Percentiles rank a stretch among this genome's conserved stretches.
Evolutionary conservation across 2,888 invertebrate species (phyloP).

Genomic region (Pterobdella sp.): DNA sequence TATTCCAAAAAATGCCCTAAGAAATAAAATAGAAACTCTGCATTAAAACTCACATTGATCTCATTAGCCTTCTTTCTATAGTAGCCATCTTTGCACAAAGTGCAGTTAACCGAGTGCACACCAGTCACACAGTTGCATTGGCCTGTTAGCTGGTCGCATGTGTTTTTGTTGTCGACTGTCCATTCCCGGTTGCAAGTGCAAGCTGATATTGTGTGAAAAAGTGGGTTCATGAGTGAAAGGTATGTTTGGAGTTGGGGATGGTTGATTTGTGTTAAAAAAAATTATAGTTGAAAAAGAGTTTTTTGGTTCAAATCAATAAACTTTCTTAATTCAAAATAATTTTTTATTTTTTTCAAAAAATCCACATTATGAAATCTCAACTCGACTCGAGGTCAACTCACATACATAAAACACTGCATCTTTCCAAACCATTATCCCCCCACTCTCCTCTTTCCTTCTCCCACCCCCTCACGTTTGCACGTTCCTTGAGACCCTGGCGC

Average conservation of each 20-base stretch:
- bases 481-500: constrained; percentile 30
- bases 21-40: too few relatives aligned
- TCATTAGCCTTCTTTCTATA: constrained; percentile 63
- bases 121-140: constrained; percentile 86
- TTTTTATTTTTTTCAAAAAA: too few relatives aligned
- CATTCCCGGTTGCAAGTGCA: constrained; percentile 83
- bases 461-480: constrained; percentile 37
- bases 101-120: constrained; percentile 81
- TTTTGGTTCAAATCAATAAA: too few relatives aligned
- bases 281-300: too few relatives aligned
- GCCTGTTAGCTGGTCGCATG: constrained; percentile 61
- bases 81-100: constrained; percentile 85
- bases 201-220: too few relatives aligned
- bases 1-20: too few relatives aligned
- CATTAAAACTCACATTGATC: not conserved
- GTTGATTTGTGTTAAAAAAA: too few relatives aligned
- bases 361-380: too few relatives aligned
- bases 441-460: not conserved
- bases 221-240: too few relatives aligned
- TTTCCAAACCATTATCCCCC: not conserved
- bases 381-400: too few relatives aligned
- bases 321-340: too few relatives aligned
- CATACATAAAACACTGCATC: not conserved
- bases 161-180: constrained; percentile 75
- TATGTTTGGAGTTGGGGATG: too few relatives aligned